Conservation (phyloP, 2,113 vertebrate genomes). For the Vulpes lagopus region DNA sequence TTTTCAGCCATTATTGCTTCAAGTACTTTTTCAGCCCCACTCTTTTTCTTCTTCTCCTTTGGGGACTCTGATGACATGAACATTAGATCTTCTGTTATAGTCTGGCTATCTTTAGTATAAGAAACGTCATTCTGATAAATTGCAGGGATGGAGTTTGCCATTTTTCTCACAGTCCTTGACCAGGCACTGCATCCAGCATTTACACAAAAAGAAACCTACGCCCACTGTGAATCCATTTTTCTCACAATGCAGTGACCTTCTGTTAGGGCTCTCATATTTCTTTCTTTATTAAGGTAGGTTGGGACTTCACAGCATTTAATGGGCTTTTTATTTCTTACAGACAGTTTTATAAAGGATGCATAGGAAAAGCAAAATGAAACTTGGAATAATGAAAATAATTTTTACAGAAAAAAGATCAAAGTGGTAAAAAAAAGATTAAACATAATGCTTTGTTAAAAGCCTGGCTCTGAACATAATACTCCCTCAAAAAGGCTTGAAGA, state of each 20-base stretch:
- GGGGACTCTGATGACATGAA: background rate
- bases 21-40: background rate
- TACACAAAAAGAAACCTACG: background rate
- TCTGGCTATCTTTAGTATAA: background rate
- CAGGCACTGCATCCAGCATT: background rate
- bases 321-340: conserved; percentile 42
- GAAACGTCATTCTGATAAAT: background rate
- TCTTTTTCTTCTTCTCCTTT: background rate
- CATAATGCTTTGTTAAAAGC: conserved; percentile 17
- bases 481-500: conserved; percentile 41
- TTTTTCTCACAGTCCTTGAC: background rate
- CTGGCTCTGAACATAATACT: conserved; percentile 32
- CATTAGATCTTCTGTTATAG: background rate
- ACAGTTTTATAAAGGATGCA: conserved; percentile 36
- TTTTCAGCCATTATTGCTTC: conserved; percentile 19
- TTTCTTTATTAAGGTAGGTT: background rate
- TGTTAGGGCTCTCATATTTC: background rate
- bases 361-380: conserved; percentile 64
- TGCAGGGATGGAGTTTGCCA: background rate
- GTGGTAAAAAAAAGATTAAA: conserved; percentile 60
- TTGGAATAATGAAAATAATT: conserved; percentile 64
- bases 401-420: conserved; percentile 71
- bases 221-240: background rate
- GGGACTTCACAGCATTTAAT: conserved; percentile 19
- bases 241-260: background rate